Evolutionary conservation across 2,113 vertebrate genomes (phyloP).

Genomic region (Cyprinodon brontotheroides): DNA sequence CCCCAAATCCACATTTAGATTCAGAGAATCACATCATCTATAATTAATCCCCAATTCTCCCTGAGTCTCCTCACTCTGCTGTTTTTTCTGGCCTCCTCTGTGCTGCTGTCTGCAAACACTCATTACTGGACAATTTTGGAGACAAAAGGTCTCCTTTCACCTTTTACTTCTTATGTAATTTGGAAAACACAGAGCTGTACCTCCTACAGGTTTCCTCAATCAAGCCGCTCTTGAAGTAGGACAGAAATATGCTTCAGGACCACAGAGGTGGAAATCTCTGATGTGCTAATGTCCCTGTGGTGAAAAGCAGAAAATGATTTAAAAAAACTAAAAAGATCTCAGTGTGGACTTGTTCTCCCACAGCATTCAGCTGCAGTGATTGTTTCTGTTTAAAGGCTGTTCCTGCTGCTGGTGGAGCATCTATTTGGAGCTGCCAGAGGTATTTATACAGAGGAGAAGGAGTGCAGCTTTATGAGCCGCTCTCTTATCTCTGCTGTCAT

Average conservation of each 20-base stretch:
- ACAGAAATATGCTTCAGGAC: slow-evolving; percentile 26
- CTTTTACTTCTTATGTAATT: slow-evolving; percentile 62
- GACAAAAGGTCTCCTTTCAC: slow-evolving; percentile 7
- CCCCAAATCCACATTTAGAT: background rate
- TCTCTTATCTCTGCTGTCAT: slow-evolving; percentile 8
- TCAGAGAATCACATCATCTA: background rate
- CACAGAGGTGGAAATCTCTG: slow-evolving; percentile 30
- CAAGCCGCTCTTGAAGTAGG: slow-evolving; percentile 40
- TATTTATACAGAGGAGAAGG: slow-evolving; percentile 32
- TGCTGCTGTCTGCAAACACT: slow-evolving; percentile 33
- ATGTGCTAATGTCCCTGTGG: slow-evolving; percentile 43
- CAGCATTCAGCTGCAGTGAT: slow-evolving; percentile 19
- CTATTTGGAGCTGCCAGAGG: slow-evolving; percentile 39
- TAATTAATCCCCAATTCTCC: background rate
- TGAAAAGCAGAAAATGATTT: background rate
- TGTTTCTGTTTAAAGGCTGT: slow-evolving; percentile 29
- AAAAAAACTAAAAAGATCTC: no score
- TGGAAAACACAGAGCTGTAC: slow-evolving; percentile 36
- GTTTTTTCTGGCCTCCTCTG: background rate
- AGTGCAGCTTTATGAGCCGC: slow-evolving; percentile 16
- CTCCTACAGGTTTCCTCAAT: slow-evolving; percentile 58
- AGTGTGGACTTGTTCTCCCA: slow-evolving; percentile 10
- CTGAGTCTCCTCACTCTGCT: background rate
- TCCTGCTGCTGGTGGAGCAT: slow-evolving; percentile 10
- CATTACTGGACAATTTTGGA: slow-evolving; percentile 13